Base-by-base conservation (phyloP, 1,140 invertebrate species). In the Drosophila rufa region DNA sequence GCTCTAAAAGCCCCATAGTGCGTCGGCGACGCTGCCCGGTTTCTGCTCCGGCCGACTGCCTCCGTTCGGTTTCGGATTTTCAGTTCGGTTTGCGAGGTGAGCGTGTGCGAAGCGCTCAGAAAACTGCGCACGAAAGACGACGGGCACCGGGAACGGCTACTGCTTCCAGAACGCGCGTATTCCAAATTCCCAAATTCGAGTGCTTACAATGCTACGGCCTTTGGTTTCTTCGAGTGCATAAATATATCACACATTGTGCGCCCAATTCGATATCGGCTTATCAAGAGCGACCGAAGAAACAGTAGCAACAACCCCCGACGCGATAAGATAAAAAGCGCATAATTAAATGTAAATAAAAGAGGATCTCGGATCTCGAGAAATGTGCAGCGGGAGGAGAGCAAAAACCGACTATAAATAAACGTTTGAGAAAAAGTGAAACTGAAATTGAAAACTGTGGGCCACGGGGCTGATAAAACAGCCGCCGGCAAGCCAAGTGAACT, bases 71-170 rank as follows among this genome's bases (percentile, higher is more conserved):
- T n/a, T 55, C 42, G 60, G 47, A 3, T 74, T 46, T 43, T 90
- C 50, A 89, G 85, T 89, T 89, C 85, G 85, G 78, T 89, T 79
- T 82, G 89, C 64, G 85, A 74, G 79, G 79, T 79, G 75, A 79
- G 59, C 61, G 75, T 48, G 75, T 79, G 56, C 77, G 77, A 79
- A 79, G 53, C 75, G 75, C 66, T 59, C 47, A 78, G 53, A 71
- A 59, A 79, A 64, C 42, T 40, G 75, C 76, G 75, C 76, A 70
- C 57, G 65, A 48, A 62, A 64, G 51, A 46, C 50, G 46, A 19
- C 56, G 64, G 67, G 12, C 38, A 22, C 17, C 14, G 56, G 46
- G 43, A 38, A 58, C 51, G 59, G 40, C 48, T 62, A 36, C 46
- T 38, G 4, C 22, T 27, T 62, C 38, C 25, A 61, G 50, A 61